Evolutionary conservation across 2,888 invertebrate genomes (phyloP).

Genomic region (Ormyrus pomaceus): DNA sequence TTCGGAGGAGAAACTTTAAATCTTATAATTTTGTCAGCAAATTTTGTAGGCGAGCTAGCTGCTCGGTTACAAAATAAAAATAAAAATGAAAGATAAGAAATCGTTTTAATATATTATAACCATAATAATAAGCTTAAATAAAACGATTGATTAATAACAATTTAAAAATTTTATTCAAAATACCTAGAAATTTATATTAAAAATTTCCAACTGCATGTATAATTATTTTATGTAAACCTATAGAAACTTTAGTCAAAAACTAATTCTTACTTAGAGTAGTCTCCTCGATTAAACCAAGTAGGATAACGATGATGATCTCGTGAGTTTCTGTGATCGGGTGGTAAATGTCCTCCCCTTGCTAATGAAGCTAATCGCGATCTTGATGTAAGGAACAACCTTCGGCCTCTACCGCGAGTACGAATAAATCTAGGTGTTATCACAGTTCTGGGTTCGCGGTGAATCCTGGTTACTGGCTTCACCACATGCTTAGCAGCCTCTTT

Average conservation of each 20-base stretch:
- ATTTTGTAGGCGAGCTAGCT: too few species aligned
- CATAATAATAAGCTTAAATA: too few species aligned
- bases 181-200: not conserved
- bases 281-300: slow-evolving; percentile 71
- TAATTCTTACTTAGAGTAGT: slow-evolving; percentile 70
- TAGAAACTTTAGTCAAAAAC: not conserved
- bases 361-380: slow-evolving; percentile 79
- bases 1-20: too few species aligned
- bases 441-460: slow-evolving; percentile 64
- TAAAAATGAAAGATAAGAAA: too few species aligned
- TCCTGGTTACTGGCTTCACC: slow-evolving; percentile 76
- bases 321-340: slow-evolving; percentile 68
- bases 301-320: slow-evolving; percentile 71
- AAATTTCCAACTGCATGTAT: not conserved
- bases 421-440: slow-evolving; percentile 70
- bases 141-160: too few species aligned
- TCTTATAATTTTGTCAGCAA: too few species aligned
- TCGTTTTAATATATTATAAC: too few species aligned
- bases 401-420: slow-evolving; percentile 71
- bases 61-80: too few species aligned
- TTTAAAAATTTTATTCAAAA: too few species aligned
- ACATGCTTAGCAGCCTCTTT: slow-evolving; percentile 87
- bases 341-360: slow-evolving; percentile 69
- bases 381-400: slow-evolving; percentile 81
- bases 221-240: too few species aligned